A percentile compares a stretch with the other conserved stretches of the same genome.
Conservation (phyloP, 2,113 vertebrate species). For the Mastomys coucha region DNA sequence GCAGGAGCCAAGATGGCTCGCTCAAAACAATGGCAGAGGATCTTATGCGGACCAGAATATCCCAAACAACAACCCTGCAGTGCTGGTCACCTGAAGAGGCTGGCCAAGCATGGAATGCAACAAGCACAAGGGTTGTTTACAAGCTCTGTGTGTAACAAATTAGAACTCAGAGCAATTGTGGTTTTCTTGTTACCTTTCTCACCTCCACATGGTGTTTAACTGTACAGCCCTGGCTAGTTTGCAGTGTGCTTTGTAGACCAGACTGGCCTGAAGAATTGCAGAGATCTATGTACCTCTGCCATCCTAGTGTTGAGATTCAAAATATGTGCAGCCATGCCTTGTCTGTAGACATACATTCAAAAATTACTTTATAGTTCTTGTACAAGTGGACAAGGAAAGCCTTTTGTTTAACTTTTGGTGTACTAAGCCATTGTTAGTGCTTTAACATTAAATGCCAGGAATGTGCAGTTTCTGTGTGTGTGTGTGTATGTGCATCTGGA, state of each 20-base stretch:
- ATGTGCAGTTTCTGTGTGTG: too few relatives aligned
- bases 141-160: not conserved
- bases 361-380: too few relatives aligned
- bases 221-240: not conserved
- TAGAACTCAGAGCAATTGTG: not conserved
- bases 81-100: not conserved
- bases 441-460: too few relatives aligned
- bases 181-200: not conserved
- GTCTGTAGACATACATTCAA: too few relatives aligned
- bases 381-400: too few relatives aligned
- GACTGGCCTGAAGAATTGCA: not conserved
- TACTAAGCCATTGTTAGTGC: too few relatives aligned
- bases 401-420: too few relatives aligned
- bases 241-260: not conserved
- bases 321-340: too few relatives aligned
- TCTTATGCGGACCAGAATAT: not conserved
- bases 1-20: conserved; percentile 86
- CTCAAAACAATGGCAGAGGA: not conserved
- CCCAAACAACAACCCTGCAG: not conserved
- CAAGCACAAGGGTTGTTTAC: not conserved
- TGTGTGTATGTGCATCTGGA: too few relatives aligned
- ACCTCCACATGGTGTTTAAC: not conserved
- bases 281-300: too few relatives aligned
- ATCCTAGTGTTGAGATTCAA: too few relatives aligned
- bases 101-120: not conserved